Evolutionary conservation across 2,888 invertebrate genomes (phyloP).

Genomic region (Zygaena filipendulae): DNA sequence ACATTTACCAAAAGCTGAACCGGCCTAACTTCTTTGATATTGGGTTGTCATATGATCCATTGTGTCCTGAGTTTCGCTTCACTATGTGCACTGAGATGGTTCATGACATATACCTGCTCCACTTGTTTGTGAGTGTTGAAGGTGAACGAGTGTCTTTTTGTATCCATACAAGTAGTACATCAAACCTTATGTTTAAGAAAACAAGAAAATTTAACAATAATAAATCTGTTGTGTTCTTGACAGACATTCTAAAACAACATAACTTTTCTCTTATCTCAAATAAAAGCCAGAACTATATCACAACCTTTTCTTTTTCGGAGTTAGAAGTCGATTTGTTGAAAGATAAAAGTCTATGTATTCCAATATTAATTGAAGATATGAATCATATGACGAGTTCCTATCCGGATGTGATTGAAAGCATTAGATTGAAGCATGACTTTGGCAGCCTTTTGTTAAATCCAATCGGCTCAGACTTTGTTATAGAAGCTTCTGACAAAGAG

Average conservation of each 20-base stretch:
- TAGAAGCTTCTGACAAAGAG: conserved; percentile 44
- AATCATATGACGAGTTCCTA: conserved; percentile 1
- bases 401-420: conserved; percentile 22
- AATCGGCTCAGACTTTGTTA: conserved; percentile 43
- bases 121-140: conserved; percentile 40
- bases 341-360: conserved; percentile 35
- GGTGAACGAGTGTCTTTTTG: conserved; percentile 26
- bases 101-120: conserved; percentile 35
- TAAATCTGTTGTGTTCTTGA: conserved; percentile 27
- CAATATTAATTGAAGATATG: conserved; percentile 24
- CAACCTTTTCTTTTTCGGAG: conserved; percentile 39
- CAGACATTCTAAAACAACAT: conserved; percentile 24
- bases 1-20: conserved; percentile 41
- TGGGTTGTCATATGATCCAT: conserved; percentile 44
- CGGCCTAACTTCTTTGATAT: conserved; percentile 47
- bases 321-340: conserved; percentile 40
- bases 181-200: conserved; percentile 28
- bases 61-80: conserved; percentile 45
- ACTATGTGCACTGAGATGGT: conserved; percentile 38
- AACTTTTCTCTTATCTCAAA: conserved; percentile 24
- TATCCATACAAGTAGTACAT: conserved; percentile 29
- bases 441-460: conserved; percentile 37
- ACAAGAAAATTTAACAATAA: too few species aligned
- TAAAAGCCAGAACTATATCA: conserved; percentile 27
- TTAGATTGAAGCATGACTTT: conserved; percentile 37